phyloP scores from a whole-genome alignment of 1,140 invertebrate genomes.

The Sminthurides bifidus region DNA sequence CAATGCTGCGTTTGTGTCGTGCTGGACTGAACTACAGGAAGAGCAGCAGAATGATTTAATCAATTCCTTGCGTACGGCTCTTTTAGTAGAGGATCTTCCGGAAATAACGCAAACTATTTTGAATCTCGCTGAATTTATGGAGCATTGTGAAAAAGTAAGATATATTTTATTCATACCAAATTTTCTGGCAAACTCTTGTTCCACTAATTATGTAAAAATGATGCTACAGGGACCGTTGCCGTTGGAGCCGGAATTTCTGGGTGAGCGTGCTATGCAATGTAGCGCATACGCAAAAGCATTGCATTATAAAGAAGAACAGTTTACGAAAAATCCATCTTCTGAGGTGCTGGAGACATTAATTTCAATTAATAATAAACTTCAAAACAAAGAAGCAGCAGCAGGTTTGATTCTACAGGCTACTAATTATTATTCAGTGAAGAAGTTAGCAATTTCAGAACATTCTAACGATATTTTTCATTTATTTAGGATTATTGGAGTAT shows the following conservation, averaged over 20 bases:
- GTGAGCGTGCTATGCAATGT: constrained; percentile 59
- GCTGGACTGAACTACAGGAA: constrained; percentile 88
- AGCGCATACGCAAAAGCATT: constrained; percentile 65
- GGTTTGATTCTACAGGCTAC: constrained; percentile 38
- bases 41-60: constrained; percentile 75
- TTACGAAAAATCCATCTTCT: constrained; percentile 55
- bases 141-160: constrained; percentile 78
- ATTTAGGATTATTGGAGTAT: constrained; percentile 60
- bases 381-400: constrained; percentile 93
- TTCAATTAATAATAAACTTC: constrained; percentile 96
- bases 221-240: constrained; percentile 65
- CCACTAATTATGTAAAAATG: constrained; percentile 7
- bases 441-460: neutral
- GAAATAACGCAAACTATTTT: constrained; percentile 96
- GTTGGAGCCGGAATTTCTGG: constrained; percentile 64
- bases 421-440: neutral
- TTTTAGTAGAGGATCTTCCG: constrained; percentile 83
- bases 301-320: constrained; percentile 98
- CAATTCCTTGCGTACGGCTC: constrained; percentile 70
- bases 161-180: neutral
- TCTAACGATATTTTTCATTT: constrained; percentile 1
- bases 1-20: constrained; percentile 97
- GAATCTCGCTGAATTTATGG: constrained; percentile 99
- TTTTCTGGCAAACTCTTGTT: neutral
- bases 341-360: constrained; percentile 86